These are phyloP conservation scores for Elysia chlorotica DNA, from an alignment of 1,140 invertebrate species.

Conservation along the genomic window DNA sequence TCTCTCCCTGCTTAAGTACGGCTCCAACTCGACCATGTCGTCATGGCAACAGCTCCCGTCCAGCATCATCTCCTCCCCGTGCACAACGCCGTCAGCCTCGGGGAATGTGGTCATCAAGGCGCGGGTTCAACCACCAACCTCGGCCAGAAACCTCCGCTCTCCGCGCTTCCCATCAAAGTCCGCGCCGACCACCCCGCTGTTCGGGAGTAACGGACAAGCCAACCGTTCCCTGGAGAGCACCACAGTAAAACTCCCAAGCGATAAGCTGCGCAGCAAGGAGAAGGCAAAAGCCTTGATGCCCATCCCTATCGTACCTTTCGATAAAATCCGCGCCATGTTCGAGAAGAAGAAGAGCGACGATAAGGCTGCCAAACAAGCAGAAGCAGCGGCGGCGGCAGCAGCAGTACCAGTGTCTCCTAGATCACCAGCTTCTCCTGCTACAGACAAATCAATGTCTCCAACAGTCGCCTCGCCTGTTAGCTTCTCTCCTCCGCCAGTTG, in stretches of 20 bases:
- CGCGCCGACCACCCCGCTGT: conserved; percentile 7
- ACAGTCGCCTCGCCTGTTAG: not conserved
- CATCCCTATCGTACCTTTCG: conserved; percentile 55
- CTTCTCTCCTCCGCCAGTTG: not conserved
- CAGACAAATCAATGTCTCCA: too few relatives aligned
- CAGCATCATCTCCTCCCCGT: conserved; percentile 48
- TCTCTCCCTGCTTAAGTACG: conserved; percentile 41
- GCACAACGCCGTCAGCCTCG: conserved; percentile 36
- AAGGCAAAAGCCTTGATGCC: conserved; percentile 49
- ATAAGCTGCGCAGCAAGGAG: conserved; percentile 45
- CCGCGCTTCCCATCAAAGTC: conserved; percentile 27
- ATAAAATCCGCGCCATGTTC: conserved; percentile 53
- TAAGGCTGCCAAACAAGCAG: not conserved
- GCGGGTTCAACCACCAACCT: conserved; percentile 42
- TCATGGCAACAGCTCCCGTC: conserved; percentile 39
- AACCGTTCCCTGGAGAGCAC: conserved; percentile 30
- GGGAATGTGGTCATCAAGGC: conserved; percentile 51
- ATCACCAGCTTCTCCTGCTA: not conserved
- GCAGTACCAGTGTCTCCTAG: not conserved
- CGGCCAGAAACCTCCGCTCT: conserved; percentile 33
- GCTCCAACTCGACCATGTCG: conserved; percentile 44
- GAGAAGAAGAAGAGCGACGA: conserved; percentile 31
- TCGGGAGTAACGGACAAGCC: conserved; percentile 14
- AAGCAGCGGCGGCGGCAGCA: not conserved
- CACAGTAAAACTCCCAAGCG: conserved; percentile 45